Conservation (phyloP, 2,797 vertebrate species). For the Novumbra hubbsi region DNA sequence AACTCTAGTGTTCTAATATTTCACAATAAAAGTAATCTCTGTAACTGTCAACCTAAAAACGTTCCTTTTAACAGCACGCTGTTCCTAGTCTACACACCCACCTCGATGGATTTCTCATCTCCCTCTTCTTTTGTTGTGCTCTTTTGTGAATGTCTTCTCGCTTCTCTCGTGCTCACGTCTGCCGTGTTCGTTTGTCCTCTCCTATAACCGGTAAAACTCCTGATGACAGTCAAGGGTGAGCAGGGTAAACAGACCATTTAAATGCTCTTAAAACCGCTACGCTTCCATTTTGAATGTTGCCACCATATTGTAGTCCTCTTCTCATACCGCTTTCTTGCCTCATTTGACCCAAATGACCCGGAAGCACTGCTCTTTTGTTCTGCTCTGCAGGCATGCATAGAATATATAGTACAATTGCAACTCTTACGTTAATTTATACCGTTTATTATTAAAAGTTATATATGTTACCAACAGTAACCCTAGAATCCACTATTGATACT, state of each 20-base stretch:
- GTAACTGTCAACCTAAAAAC: conserved; percentile 49
- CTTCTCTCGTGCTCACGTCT: conserved; percentile 70
- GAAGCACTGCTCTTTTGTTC: conserved; percentile 40
- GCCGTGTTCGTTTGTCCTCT: conserved; percentile 78
- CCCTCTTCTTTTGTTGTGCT: conserved; percentile 27
- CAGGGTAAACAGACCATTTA: conserved; percentile 89
- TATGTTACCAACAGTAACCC: conserved; percentile 61
- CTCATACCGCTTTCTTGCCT: conserved; percentile 48
- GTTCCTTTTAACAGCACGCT: conserved; percentile 33
- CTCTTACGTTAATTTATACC: conserved; percentile 47
- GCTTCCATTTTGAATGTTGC: conserved; percentile 62
- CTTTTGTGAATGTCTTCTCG: conserved; percentile 66
- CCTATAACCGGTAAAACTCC: conserved; percentile 71
- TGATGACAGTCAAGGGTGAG: conserved; percentile 91
- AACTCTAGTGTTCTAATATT: conserved; percentile 7
- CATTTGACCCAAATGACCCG: conserved; percentile 41
- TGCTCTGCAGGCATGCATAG: conserved; percentile 66
- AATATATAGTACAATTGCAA: conserved; percentile 30
- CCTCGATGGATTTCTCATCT: conserved; percentile 68
- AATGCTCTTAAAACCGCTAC: conserved; percentile 70
- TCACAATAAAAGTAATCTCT: neutral
- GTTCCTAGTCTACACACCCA: conserved; percentile 66
- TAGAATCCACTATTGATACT: conserved; percentile 53
- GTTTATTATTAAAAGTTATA: conserved; percentile 61
- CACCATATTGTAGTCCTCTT: conserved; percentile 36